phyloP scores from a whole-genome alignment of 1,140 invertebrate genomes.

The Dufourea novaeangliae region DNA sequence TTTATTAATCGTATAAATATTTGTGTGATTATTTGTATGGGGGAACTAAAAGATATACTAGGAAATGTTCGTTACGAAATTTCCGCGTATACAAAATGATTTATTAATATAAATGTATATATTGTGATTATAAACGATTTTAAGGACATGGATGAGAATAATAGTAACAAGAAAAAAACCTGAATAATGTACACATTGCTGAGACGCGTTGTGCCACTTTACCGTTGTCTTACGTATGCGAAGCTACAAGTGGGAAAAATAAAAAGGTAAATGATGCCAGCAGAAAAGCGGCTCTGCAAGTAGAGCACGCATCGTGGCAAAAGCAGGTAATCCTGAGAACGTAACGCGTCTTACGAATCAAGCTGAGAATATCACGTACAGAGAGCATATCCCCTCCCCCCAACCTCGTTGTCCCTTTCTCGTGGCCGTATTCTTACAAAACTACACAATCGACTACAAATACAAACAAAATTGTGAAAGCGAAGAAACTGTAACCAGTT shows the following conservation, averaged over 20 bases:
- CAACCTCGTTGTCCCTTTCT: slow-evolving; percentile 39
- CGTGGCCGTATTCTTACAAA: slow-evolving; percentile 29
- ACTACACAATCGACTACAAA: slow-evolving; percentile 20
- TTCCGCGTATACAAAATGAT: neutral
- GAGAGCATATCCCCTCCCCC: slow-evolving; percentile 52
- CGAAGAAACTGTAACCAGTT: neutral
- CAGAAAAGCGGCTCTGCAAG: slow-evolving; percentile 53
- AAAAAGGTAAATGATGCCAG: slow-evolving; percentile 42
- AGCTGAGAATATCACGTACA: slow-evolving; percentile 58
- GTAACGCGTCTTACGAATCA: slow-evolving; percentile 63
- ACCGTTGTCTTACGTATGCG: neutral
- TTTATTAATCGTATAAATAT: neutral
- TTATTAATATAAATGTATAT: neutral
- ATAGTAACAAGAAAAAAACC: neutral
- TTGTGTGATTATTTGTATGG: neutral
- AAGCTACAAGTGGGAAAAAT: slow-evolving; percentile 37
- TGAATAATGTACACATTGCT: neutral
- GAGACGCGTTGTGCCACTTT: neutral
- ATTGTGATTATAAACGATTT: neutral
- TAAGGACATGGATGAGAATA: neutral
- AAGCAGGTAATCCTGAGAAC: slow-evolving; percentile 63
- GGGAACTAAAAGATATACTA: neutral
- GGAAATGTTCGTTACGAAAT: neutral
- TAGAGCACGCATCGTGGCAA: slow-evolving; percentile 60
- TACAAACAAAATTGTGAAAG: slow-evolving; percentile 21